These are phyloP conservation scores for Lasioglossum malachurum DNA, from an alignment of 2,888 invertebrate genomes.

Conservation along the genomic window DNA sequence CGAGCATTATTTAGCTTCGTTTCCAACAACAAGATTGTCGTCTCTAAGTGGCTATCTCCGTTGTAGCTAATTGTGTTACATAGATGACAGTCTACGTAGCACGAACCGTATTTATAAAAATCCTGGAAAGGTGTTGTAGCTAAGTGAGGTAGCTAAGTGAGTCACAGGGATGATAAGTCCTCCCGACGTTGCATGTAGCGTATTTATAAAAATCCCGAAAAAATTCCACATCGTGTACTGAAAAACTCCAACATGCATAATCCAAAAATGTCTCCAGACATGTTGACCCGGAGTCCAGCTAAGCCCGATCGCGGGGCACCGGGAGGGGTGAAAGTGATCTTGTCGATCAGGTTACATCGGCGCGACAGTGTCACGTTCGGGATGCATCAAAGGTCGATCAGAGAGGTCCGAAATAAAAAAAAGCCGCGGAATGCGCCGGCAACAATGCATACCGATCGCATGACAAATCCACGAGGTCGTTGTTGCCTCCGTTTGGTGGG, in stretches of 20 bases:
- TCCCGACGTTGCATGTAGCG: background rate
- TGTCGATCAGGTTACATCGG: constrained; percentile 52
- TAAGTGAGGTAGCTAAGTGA: background rate
- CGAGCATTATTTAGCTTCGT: background rate
- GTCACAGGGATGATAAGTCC: background rate
- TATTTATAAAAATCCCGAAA: background rate
- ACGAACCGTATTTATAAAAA: background rate
- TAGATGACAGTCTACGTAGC: background rate
- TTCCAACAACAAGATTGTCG: background rate
- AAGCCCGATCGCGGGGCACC: constrained; percentile 27
- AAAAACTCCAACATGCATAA: background rate
- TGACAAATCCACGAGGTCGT: constrained; percentile 71
- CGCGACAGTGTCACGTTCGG: constrained; percentile 34
- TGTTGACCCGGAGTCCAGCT: background rate
- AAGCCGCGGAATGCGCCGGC: constrained; percentile 34
- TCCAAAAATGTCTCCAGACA: background rate
- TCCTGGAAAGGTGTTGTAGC: background rate
- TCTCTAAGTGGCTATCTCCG: background rate
- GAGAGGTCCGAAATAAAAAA: constrained; percentile 55
- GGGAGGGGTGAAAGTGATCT: constrained; percentile 67
- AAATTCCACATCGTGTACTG: background rate
- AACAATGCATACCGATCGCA: constrained; percentile 54
- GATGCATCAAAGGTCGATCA: constrained; percentile 66
- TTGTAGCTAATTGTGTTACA: background rate
- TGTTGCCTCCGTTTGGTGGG: constrained; percentile 71